Conservation (phyloP, 2,113 vertebrate genomes). For the Ondatra zibethicus region DNA sequence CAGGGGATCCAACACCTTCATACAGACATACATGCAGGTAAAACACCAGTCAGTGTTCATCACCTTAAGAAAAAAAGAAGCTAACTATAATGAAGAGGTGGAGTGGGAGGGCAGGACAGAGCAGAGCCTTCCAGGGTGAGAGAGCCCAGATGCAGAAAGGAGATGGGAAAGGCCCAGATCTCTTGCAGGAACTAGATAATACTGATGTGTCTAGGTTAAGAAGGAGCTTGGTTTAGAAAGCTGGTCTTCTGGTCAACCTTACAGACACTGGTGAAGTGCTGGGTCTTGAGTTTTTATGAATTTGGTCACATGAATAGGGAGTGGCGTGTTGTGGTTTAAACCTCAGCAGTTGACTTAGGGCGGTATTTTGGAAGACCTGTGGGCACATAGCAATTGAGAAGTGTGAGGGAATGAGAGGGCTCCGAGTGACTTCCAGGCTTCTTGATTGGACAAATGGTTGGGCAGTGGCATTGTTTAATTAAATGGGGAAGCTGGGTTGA, state of each 20-base stretch:
- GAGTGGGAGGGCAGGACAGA: not conserved
- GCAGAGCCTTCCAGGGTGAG: not conserved
- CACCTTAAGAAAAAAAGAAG: not conserved
- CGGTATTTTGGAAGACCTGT: not conserved
- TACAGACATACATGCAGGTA: not conserved
- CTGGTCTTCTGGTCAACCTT: rapidly evolving
- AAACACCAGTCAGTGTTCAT: not conserved
- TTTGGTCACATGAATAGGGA: rapidly evolving
- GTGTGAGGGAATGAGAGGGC: not conserved
- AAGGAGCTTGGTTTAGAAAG: not conserved
- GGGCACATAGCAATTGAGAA: not conserved
- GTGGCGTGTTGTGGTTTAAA: not conserved
- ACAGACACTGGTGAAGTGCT: not conserved
- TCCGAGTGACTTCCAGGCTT: not conserved
- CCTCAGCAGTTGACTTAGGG: not conserved
- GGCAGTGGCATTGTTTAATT: not conserved
- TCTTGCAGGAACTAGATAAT: not conserved
- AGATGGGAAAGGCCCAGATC: not conserved
- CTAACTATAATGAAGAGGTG: not conserved
- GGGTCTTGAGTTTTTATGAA: not conserved
- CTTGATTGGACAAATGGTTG: not conserved
- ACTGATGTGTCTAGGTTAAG: not conserved
- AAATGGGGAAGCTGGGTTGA: not conserved
- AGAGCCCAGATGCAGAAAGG: not conserved
- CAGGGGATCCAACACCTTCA: not conserved